A percentile compares a stretch with the other conserved stretches of the same genome.
Evolutionary conservation across 2,113 vertebrate genomes (phyloP).

Genomic region (Phalacrocorax pelagicus): DNA sequence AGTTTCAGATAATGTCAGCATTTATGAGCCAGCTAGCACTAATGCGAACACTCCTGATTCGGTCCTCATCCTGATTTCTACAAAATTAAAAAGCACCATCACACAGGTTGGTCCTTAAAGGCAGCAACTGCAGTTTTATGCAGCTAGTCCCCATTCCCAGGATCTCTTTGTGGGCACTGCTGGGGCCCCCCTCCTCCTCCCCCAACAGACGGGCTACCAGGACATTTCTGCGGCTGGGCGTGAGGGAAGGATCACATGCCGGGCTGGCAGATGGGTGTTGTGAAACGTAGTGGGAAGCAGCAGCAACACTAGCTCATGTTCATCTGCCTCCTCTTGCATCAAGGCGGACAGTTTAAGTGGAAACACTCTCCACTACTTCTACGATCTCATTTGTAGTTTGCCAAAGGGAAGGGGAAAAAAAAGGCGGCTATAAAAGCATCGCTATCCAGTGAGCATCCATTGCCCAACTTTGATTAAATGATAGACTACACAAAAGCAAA

Average conservation of each 20-base stretch:
- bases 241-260: slow-evolving; percentile 11
- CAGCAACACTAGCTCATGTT: neutral
- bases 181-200: neutral
- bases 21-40: neutral
- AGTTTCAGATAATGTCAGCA: neutral
- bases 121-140: neutral
- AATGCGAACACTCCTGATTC: neutral
- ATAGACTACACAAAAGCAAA: neutral
- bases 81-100: neutral
- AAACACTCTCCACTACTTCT: slow-evolving; percentile 22
- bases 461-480: neutral
- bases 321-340: neutral
- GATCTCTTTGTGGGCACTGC: neutral
- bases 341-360: neutral
- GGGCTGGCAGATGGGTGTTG: slow-evolving; percentile 45
- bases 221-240: neutral
- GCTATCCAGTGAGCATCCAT: neutral
- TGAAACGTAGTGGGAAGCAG: slow-evolving; percentile 37
- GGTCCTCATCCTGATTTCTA: neutral
- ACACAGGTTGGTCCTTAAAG: neutral
- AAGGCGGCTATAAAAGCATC: neutral
- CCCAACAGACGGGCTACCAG: neutral
- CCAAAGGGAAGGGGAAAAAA: neutral
- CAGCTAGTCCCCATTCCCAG: neutral
- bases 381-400: neutral